phyloP scores from a whole-genome alignment of 2,113 vertebrate genomes.

The Leucoraja erinaceus region DNA sequence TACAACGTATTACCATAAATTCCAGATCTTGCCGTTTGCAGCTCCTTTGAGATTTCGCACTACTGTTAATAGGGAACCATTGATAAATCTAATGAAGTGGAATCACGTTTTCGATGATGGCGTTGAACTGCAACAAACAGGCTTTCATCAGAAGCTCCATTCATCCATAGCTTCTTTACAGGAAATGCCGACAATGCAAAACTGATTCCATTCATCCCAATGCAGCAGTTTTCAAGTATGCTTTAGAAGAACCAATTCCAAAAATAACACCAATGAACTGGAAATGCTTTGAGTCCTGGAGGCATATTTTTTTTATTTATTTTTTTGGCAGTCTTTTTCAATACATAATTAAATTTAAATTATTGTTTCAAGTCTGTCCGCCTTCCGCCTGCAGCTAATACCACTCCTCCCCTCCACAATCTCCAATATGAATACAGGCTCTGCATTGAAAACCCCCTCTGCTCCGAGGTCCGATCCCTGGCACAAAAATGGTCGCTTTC shows the following conservation, averaged over 20 bases:
- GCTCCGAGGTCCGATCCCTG: no score
- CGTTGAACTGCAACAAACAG: not conserved
- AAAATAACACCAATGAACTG: not conserved
- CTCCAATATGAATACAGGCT: no score
- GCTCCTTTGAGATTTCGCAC: not conserved
- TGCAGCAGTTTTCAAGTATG: conserved; percentile 8
- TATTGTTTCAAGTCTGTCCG: no score
- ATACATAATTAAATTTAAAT: not conserved
- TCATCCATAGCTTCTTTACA: not conserved
- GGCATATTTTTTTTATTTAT: no score
- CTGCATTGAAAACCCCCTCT: no score
- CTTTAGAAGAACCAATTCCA: not conserved
- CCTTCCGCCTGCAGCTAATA: no score
- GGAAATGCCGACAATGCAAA: conserved; percentile 2
- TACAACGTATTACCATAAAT: not conserved
- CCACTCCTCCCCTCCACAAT: no score
- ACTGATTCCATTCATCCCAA: not conserved
- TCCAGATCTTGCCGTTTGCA: not conserved
- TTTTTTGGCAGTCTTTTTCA: not conserved
- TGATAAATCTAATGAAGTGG: conserved; percentile 10
- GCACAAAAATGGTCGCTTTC: no score
- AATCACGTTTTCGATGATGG: not conserved
- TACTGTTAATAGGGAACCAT: not conserved
- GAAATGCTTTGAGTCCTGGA: not conserved
- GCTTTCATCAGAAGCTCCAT: conserved; percentile 14